These are phyloP conservation scores for Hypsopygia costalis DNA, from an alignment of 2,888 invertebrate species.

Conservation along the genomic window DNA sequence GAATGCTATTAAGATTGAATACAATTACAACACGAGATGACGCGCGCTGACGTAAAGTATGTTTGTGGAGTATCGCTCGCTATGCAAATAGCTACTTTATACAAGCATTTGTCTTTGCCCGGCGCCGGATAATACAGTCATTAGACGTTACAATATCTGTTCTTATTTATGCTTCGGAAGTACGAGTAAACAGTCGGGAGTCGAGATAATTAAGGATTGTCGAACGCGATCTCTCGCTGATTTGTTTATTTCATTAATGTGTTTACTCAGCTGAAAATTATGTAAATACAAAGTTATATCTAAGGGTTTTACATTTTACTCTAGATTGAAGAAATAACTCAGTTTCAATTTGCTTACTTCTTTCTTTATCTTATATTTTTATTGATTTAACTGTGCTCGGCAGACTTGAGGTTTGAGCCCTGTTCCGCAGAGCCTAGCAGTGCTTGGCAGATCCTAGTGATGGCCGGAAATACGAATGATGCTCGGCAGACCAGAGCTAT, in stretches of 20 bases:
- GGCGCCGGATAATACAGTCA: conserved; percentile 4
- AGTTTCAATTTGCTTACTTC: too few relatives aligned
- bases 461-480: too few relatives aligned
- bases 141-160: conserved; percentile 4
- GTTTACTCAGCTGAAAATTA: not conserved
- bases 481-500: too few relatives aligned
- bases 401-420: too few relatives aligned
- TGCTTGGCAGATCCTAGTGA: too few relatives aligned
- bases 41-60: not conserved
- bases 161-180: conserved; percentile 1
- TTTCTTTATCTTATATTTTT: too few relatives aligned
- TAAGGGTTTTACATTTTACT: too few relatives aligned
- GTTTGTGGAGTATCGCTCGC: not conserved
- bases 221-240: not conserved
- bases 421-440: too few relatives aligned
- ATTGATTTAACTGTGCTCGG: too few relatives aligned
- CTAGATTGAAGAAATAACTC: too few relatives aligned
- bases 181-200: not conserved
- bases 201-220: not conserved
- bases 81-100: not conserved
- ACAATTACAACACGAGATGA: not conserved
- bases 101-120: not conserved
- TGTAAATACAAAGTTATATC: too few relatives aligned
- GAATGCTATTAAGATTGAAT: not conserved
- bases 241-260: not conserved